phyloP scores from a whole-genome alignment of 2,888 invertebrate genomes.

The Pardosa pseudoannulata region DNA sequence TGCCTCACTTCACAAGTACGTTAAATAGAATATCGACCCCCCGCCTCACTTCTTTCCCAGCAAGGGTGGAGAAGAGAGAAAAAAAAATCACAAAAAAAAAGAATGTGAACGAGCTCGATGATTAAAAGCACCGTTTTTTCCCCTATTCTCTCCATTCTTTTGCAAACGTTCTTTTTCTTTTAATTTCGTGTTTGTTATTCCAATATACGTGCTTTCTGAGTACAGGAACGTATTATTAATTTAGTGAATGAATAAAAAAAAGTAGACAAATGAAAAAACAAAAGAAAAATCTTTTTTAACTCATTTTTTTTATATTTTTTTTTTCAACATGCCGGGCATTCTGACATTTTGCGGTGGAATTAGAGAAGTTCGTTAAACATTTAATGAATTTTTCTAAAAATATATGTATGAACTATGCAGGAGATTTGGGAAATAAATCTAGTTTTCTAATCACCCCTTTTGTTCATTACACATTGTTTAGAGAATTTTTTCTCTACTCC shows the following conservation, averaged over 20 bases:
- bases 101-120: slow-evolving; percentile 42
- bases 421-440: not conserved
- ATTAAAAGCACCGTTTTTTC: slow-evolving; percentile 61
- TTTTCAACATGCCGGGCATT: not conserved
- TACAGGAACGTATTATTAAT: slow-evolving; percentile 52
- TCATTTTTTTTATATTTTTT: not conserved
- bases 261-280: not conserved
- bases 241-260: slow-evolving; percentile 52
- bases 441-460: not conserved
- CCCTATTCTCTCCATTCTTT: not conserved
- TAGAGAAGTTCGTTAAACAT: slow-evolving; percentile 47
- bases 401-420: not conserved
- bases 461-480: not conserved
- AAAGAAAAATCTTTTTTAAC: not conserved
- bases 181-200: slow-evolving; percentile 69
- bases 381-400: slow-evolving; percentile 50
- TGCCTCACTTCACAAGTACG: slow-evolving; percentile 59
- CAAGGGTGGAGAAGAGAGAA: not conserved
- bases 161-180: slow-evolving; percentile 55
- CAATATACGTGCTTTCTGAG: slow-evolving; percentile 44
- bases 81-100: slow-evolving; percentile 20
- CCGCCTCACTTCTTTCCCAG: not conserved
- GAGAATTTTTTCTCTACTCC: not conserved
- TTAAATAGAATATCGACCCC: slow-evolving; percentile 69
- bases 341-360: slow-evolving; percentile 42